Base-by-base conservation (phyloP, 2,888 invertebrate genomes). In the Onchidella celtica region DNA sequence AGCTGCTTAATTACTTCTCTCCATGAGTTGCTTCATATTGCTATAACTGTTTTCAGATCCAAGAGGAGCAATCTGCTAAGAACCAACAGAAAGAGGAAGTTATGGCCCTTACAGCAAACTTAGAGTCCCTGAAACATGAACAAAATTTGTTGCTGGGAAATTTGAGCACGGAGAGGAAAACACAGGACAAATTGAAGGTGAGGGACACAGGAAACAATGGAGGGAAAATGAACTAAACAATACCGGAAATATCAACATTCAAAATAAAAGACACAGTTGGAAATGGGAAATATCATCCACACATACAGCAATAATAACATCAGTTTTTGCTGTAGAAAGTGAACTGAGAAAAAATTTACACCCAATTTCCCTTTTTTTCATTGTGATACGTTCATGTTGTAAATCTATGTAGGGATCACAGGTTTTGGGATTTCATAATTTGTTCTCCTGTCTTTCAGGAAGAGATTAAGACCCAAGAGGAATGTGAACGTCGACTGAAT, bases 141-240 rank as follows among this genome's bases (percentile, higher is more conserved):
- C 87, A 90, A 34, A 79, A 85, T 17, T 80, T 89, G 24, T 65
- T 89, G 47, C 75, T 85, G 40, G 87, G 86, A 68, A 90, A 87
- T 83, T 87, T 90, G 11, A 87, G 85, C 14, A 81, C 86, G 6
- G 90, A 91, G 77, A 86, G 87, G 77, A 85, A 86, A 65, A 80
- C 79, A 55, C 81, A 86, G 36, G 88, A 88, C 24, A 89, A 86
- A 21, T 86, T 90, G 34, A 88, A 87, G 86, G 91, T 90, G n/a
- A 36, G 38, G 14, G 11, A 65, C 6, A 21, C n/a, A n/a, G 14
- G 27, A 9, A 17, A 63, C 63, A 24, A 9, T n/a, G 9, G 24
- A 9, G 6, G 11, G 63, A 21, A 9, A 21, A 63, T 27, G 27
- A n/a, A 63, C 27, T 27, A 63, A 9, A 9, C 6, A 63, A 63